Conservation (phyloP, 2,797 vertebrate species). For the Mallotus villosus region DNA sequence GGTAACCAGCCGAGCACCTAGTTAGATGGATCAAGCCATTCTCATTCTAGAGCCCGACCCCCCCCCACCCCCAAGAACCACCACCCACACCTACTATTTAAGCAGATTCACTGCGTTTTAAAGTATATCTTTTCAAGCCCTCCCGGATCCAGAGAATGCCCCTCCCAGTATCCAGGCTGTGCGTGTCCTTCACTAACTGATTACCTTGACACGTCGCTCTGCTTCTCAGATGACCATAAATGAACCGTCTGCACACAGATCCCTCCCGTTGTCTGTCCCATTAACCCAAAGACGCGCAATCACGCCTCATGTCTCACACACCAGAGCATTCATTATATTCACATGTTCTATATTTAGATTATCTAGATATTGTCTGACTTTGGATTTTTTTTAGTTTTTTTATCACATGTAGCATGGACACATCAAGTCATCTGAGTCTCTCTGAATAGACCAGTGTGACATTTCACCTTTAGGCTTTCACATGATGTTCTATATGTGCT, state of each 20-base stretch:
- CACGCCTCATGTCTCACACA: neutral
- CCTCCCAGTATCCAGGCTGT: neutral
- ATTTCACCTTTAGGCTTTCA: neutral
- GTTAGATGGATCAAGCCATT: neutral
- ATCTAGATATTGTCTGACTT: no score
- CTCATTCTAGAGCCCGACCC: no score
- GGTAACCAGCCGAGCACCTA: conserved; percentile 41
- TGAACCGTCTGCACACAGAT: neutral
- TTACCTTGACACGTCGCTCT: neutral
- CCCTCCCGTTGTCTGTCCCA: neutral
- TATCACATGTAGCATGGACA: neutral
- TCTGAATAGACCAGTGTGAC: neutral
- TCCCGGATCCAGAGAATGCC: neutral
- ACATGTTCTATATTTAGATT: no score
- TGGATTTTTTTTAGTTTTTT: no score
- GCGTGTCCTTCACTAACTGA: neutral
- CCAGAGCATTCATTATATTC: neutral
- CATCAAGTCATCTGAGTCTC: neutral
- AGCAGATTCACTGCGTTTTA: no score
- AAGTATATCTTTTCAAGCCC: neutral
- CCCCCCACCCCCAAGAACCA: no score
- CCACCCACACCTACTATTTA: no score
- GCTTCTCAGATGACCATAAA: neutral
- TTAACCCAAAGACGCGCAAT: neutral
- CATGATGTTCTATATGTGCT: neutral